Base-by-base conservation (phyloP, 2,888 invertebrate species). In the Eumacrocentrus americanus region DNA sequence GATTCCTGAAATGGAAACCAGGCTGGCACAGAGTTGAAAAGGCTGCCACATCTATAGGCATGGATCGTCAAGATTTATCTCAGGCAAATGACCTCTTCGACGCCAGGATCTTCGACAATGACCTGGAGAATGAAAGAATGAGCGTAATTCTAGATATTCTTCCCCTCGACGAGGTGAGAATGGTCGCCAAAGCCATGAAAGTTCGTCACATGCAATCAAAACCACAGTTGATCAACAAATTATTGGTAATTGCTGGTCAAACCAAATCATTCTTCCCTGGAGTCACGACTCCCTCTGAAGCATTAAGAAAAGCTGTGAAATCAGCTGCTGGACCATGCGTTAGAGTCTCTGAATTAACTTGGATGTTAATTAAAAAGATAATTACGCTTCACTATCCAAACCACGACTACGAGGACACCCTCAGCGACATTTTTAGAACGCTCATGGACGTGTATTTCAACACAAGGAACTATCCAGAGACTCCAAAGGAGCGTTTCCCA, bases 351-450 rank as follows among this genome's bases (percentile, higher is more conserved):
- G n/a, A 63, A 0, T 58, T 47, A 11, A 64, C 71, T 2, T 60
- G 69, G 34, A 52, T 58, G 54, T 55, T 78, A 34, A 62, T 79
- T 37, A 64, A 78, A 4, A 69, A 69, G 60, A 68, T 80, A 50
- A 57, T 78, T 4, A 71, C 71, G 3, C 62, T 81, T 2, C 66
- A 77, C 3, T 59, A 72, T 4, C 80, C 80, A 2, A 58, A 68
- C 48, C 72, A 70, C 58, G 72, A 76, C 61, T 71, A 74, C 2
- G n/a, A 62, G 9, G 66, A 71, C 53, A 63, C 53, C 4, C 59
- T 75, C 2, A 14, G 65, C 7, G 75, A 76, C 16, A 59, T 70
- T 22, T 77, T 77, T 37, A 55, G 63, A 0, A 70, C 63, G 51
- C 56, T 79, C 22, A 38, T 60, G 0, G 68, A 71, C 38, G 61